phyloP scores from a whole-genome alignment of 2,797 vertebrate species.

The Ficedula albicollis region DNA sequence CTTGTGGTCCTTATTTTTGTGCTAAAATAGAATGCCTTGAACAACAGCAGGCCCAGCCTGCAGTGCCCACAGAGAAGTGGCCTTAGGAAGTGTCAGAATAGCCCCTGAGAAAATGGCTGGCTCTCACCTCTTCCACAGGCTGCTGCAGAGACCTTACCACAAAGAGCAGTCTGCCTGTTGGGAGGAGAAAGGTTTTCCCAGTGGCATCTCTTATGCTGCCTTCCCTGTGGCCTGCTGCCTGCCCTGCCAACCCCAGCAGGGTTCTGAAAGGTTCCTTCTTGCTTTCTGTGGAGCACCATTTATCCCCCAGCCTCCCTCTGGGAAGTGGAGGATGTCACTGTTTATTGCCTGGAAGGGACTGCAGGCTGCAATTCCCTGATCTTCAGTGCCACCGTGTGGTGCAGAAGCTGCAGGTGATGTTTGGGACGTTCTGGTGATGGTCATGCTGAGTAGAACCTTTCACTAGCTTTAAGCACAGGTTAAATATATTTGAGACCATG shows the following conservation, averaged over 20 bases:
- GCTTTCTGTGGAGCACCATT: background rate
- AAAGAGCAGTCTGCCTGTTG: background rate
- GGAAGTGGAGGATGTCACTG: background rate
- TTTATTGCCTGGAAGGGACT: background rate
- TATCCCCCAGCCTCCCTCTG: background rate
- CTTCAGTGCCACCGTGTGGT: conserved; percentile 65
- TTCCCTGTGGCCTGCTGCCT: background rate
- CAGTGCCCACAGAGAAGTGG: background rate
- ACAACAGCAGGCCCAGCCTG: background rate
- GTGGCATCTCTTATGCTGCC: background rate
- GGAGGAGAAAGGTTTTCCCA: background rate
- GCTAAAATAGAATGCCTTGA: background rate
- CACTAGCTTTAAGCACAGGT: background rate
- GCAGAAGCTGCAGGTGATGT: background rate
- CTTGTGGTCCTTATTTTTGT: background rate
- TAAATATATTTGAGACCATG: background rate
- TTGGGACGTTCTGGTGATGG: background rate
- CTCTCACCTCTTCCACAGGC: background rate
- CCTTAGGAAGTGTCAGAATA: background rate
- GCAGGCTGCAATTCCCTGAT: background rate
- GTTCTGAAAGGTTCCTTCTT: background rate
- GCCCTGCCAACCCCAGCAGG: background rate
- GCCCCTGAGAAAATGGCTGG: background rate
- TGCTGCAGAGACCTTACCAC: background rate
- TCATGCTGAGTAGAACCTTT: background rate